Conservation (phyloP, 2,113 vertebrate genomes). For the Zootoca vivipara region DNA sequence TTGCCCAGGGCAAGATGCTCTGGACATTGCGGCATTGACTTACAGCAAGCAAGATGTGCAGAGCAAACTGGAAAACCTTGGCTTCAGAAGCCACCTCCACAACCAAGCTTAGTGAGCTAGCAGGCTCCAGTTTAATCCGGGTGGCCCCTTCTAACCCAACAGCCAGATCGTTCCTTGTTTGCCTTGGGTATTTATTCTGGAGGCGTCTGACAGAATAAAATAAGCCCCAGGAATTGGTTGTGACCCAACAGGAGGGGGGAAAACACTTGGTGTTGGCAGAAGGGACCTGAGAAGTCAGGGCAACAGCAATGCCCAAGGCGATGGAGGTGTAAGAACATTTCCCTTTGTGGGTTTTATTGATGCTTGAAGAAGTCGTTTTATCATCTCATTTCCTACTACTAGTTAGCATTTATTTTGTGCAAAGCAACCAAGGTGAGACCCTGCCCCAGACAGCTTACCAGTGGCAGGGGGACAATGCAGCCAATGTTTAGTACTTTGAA, state of each 20-base stretch:
- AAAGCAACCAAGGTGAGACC: not conserved
- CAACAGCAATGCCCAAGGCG: not conserved
- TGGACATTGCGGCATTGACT: not conserved
- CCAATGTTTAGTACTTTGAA: not conserved
- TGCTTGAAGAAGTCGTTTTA: not conserved
- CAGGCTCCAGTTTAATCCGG: not conserved
- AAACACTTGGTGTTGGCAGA: not conserved
- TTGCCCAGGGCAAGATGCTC: not conserved
- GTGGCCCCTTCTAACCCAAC: not conserved
- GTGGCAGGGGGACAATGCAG: not conserved
- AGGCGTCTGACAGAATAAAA: not conserved
- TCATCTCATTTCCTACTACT: not conserved
- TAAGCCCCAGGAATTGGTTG: slow-evolving; percentile 11
- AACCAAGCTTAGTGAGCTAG: not conserved
- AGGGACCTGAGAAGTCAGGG: not conserved
- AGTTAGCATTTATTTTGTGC: not conserved
- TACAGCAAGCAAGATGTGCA: not conserved
- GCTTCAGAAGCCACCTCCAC: not conserved
- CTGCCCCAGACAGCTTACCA: not conserved
- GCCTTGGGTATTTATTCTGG: slow-evolving; percentile 23
- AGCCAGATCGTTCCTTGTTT: not conserved
- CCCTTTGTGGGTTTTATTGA: not conserved
- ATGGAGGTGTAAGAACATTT: not conserved
- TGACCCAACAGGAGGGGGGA: not conserved
- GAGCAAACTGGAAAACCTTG: not conserved